phyloP scores from a whole-genome alignment of 2,888 invertebrate genomes.

The Balanococcus diminutus region DNA sequence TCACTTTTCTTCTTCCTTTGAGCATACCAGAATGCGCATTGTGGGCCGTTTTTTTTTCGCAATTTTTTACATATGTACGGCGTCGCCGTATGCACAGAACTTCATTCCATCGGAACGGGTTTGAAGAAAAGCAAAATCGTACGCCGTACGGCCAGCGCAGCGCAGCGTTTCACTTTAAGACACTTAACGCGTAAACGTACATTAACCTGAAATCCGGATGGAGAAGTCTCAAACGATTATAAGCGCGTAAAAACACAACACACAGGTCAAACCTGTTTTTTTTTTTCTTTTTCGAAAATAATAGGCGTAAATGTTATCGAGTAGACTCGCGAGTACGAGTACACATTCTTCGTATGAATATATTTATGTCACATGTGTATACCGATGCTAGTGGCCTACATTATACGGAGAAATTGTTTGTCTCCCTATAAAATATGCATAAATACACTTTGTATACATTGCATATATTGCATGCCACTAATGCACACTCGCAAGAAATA shows the following conservation, averaged over 20 bases:
- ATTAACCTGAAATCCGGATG: constrained; percentile 40
- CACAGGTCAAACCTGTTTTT: constrained; percentile 40
- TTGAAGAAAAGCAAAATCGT: constrained; percentile 35
- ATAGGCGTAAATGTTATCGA: constrained; percentile 40
- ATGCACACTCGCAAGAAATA: no score
- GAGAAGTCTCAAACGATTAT: constrained; percentile 23
- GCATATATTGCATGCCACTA: background rate
- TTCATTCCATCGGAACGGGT: constrained; percentile 33
- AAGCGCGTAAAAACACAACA: background rate
- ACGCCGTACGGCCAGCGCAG: background rate
- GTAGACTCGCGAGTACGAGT: constrained; percentile 16
- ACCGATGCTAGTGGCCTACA: constrained; percentile 38
- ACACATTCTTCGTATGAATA: constrained; percentile 22
- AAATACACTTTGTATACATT: background rate
- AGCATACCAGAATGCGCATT: background rate
- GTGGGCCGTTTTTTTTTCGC: background rate
- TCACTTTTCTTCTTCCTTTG: constrained; percentile 29
- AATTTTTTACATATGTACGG: background rate
- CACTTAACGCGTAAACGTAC: constrained; percentile 12
- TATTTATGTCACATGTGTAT: constrained; percentile 35
- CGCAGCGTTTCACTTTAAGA: constrained; percentile 32
- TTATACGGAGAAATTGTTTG: constrained; percentile 9
- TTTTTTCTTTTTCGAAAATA: constrained; percentile 32
- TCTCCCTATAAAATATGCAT: background rate
- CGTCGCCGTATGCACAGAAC: background rate